A percentile compares a stretch with the other conserved stretches of the same genome.
These are phyloP conservation scores for Paramuricea clavata DNA, from an alignment of 92 coral and sea anemone species.

Conservation along the genomic window DNA sequence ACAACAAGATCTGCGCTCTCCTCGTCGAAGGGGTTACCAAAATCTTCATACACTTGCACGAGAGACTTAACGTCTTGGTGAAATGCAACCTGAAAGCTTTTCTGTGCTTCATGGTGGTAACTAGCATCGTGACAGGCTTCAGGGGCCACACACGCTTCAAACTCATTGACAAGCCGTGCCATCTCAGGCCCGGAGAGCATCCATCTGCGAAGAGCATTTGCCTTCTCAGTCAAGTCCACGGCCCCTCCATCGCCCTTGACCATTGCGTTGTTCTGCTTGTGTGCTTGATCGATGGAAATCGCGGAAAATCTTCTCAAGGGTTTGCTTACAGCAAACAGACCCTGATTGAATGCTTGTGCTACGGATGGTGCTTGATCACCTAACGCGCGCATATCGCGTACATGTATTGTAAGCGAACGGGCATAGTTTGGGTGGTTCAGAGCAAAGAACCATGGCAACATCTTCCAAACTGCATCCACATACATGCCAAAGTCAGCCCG, in stretches of 20 bases:
- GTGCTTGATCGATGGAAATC: conserved; percentile 74
- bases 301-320: conserved; percentile 56
- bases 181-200: conserved; percentile 75
- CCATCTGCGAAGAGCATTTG: conserved; percentile 67
- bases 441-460: conserved; percentile 66
- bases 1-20: conserved; percentile 58
- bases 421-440: conserved; percentile 58
- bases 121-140: no score
- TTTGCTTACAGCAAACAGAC: conserved; percentile 60
- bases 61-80: conserved; percentile 62
- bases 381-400: conserved; percentile 55
- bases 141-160: conserved; percentile 36
- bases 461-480: neutral
- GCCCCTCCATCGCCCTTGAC: conserved; percentile 77
- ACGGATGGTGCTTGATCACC: conserved; percentile 60
- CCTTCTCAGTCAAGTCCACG: conserved; percentile 69
- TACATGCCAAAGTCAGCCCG: conserved; percentile 29
- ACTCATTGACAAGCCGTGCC: conserved; percentile 68
- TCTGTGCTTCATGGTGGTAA: conserved; percentile 66
- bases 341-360: conserved; percentile 41
- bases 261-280: conserved; percentile 67
- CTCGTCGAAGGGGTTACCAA: conserved; percentile 64
- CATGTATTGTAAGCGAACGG: conserved; percentile 63
- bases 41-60: conserved; percentile 40
- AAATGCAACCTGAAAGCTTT: conserved; percentile 52